Evolutionary conservation across 2,888 invertebrate genomes (phyloP).

Genomic region (Marronus borbonicus): DNA sequence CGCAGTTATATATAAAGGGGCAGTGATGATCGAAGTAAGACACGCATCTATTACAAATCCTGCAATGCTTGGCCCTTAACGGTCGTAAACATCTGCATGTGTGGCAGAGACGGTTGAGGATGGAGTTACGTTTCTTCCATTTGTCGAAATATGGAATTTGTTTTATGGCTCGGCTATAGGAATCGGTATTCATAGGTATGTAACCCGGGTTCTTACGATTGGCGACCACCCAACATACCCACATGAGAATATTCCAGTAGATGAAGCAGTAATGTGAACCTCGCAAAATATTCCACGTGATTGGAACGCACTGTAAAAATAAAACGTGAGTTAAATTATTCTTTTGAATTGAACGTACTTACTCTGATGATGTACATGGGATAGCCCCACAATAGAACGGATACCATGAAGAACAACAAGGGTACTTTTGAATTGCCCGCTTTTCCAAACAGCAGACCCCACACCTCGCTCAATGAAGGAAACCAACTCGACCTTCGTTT

Average conservation of each 20-base stretch:
- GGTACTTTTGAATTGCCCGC: slow-evolving; percentile 94
- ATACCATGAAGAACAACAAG: slow-evolving; percentile 86
- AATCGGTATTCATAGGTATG: slow-evolving; percentile 90
- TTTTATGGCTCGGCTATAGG: slow-evolving; percentile 91
- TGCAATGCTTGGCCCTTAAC: slow-evolving; percentile 91
- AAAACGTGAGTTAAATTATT: background rate
- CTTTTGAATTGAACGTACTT: slow-evolving; percentile 61
- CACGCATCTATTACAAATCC: slow-evolving; percentile 87
- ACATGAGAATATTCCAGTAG: slow-evolving; percentile 93
- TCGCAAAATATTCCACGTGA: slow-evolving; percentile 91
- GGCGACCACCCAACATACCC: slow-evolving; percentile 93
- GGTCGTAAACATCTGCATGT: slow-evolving; percentile 91
- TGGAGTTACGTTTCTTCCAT: slow-evolving; percentile 89
- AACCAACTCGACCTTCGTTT: slow-evolving; percentile 89
- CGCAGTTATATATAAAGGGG: slow-evolving; percentile 96
- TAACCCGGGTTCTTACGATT: slow-evolving; percentile 93
- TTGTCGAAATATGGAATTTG: slow-evolving; percentile 95
- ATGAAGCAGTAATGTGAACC: slow-evolving; percentile 92
- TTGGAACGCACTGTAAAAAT: slow-evolving; percentile 81
- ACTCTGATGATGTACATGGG: slow-evolving; percentile 93
- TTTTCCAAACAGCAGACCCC: slow-evolving; percentile 91
- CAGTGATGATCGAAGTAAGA: slow-evolving; percentile 95
- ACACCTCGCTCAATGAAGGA: slow-evolving; percentile 89
- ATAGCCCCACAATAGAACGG: slow-evolving; percentile 92
- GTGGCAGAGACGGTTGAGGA: slow-evolving; percentile 88